Evolutionary conservation across 2,113 vertebrate species (phyloP).

Genomic region (Sturnira hondurensis): DNA sequence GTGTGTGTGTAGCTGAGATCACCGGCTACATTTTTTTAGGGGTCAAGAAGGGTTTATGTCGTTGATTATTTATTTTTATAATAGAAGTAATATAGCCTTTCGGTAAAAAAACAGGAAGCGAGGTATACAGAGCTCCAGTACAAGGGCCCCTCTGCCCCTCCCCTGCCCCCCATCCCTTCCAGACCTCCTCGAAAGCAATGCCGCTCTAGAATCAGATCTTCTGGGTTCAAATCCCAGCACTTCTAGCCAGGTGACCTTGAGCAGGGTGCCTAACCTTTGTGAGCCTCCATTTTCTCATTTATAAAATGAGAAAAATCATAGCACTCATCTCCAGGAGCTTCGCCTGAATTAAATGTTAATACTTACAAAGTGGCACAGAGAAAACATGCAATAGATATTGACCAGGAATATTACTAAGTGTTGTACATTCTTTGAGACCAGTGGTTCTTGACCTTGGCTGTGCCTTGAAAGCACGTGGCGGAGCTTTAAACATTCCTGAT

Average conservation of each 20-base stretch:
- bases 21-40: not conserved
- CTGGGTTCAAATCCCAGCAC: not conserved
- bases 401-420: not conserved
- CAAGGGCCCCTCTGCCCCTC: not conserved
- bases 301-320: not conserved
- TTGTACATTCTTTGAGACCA: not conserved
- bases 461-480: not conserved
- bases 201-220: not conserved
- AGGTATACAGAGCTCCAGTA: not conserved
- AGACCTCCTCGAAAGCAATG: not conserved
- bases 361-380: not conserved
- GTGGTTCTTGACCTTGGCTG: not conserved
- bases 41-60: not conserved
- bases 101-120: not conserved
- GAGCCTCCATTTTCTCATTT: not conserved
- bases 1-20: constrained; percentile 2
- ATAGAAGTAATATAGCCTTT: not conserved
- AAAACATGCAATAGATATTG: not conserved
- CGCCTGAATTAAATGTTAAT: not conserved
- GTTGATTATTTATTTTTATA: not conserved
- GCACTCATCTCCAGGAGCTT: not conserved
- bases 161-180: accelerated
- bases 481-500: not conserved
- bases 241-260: not conserved
- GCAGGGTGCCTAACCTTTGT: not conserved